Conservation (phyloP, 1,140 invertebrate genomes). For the Cyclargus thomasi region DNA sequence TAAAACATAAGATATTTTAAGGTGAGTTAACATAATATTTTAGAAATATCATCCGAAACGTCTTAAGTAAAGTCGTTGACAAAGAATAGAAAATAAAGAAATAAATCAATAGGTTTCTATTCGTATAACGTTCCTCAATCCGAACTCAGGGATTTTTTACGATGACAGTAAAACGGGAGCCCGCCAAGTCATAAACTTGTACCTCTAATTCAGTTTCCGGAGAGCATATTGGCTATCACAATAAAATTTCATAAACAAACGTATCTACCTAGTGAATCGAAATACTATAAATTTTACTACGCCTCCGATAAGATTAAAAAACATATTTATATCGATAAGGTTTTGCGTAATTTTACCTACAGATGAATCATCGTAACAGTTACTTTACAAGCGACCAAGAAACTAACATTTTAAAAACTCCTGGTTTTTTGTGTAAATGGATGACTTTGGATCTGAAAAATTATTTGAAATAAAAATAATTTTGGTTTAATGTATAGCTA, state of each 20-base stretch:
- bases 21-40: background rate
- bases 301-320: background rate
- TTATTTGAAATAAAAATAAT: no score
- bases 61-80: background rate
- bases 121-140: background rate
- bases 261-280: slow-evolving; percentile 26
- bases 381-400: no score
- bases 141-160: background rate
- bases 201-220: slow-evolving; percentile 22
- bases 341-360: background rate
- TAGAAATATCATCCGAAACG: background rate
- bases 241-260: slow-evolving; percentile 26
- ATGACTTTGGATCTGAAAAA: no score
- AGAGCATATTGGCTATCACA: slow-evolving; percentile 23
- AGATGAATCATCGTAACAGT: background rate
- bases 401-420: background rate
- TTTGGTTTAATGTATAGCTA: no score
- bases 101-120: background rate
- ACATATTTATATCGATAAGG: background rate
- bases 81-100: background rate
- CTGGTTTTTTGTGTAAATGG: no score
- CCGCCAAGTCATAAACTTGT: slow-evolving; percentile 23
- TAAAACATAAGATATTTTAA: background rate
- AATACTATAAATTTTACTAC: slow-evolving; percentile 16
- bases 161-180: slow-evolving; percentile 2